Evolutionary conservation across 2,888 invertebrate species (phyloP), one percentile per base, ranked within the genome.

Genomic region (Slavum lentiscoides): DNA sequence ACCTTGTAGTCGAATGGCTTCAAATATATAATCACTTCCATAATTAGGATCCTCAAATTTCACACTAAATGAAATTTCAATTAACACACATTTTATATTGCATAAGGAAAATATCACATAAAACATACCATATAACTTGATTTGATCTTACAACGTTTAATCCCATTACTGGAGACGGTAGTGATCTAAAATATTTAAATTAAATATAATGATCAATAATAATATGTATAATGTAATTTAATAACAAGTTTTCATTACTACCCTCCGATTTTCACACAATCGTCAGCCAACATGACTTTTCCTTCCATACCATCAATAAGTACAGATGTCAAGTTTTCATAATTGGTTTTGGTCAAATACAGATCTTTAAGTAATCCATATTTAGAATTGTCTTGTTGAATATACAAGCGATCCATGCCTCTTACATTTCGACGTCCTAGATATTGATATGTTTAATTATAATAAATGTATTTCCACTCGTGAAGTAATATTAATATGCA

Each of bases 351-450:
- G 80, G 91, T 90, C 66, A 88, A 87, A 87, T 94, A 94, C 37
- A 97, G 88, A 8, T 90, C 91, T 81, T 89, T 89, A 64, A 97
- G 86, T 85, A 91, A 91, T 75, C 89, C 88, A 86, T 91, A 95
- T 61, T 92, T 91, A 5, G 88, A 86, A 87, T 95, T 95, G 23
- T 89, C 89, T 0, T 90, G 88, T 1, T 92, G 90, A 39, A 98
- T 90, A 88, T 98, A 99, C 55, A 98, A 88, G n/a, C 94, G 89
- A 87, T 97, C 96, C 86, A 93, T 91, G 1, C 98, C 98, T 83
- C 92, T 90, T 77, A 92, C 89, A 88, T 99, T 98, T 76, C 98
- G 91, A 83, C 89, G 90, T 74, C 37, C 92, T 93, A 85, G 30
- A 85, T 82, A 83, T 84, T 43, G 59, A 43, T 68, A 55, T 59